Evolutionary conservation across 2,888 invertebrate genomes (phyloP), one percentile per base, ranked within the genome.

Genomic region (Leucozona laternaria): DNA sequence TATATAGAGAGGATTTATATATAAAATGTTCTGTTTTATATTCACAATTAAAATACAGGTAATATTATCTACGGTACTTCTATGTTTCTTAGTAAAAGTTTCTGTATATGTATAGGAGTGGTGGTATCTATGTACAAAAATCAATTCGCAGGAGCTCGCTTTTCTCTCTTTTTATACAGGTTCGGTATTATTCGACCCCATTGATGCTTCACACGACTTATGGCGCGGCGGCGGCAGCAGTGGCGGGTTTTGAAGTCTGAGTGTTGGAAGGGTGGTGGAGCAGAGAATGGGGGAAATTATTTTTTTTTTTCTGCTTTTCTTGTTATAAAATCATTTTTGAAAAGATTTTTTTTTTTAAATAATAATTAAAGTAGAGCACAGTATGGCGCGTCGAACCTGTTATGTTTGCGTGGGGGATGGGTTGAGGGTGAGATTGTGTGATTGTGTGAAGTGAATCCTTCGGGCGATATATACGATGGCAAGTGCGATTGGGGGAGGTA

Each of bases 41-140:
- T 82, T 86, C 86, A 86, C 85, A 86, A 82, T 68, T 82, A 82
- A 86, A 86, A 71, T 86, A 86, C 75, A 86, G 79, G 81, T 86
- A 71, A 57, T 71, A 79, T 75, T 66, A 10, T 82, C 82, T 82
- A 86, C 58, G 72, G n/a, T 50, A 50, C 43, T 48, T 70, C 73
- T 78, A 73, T 40, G 34, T 75, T 64, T 78, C 57, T 70, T 40
- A 40, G 57, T 80, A 34, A 31, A 84, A 48, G 50, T 71, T 71
- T 71, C 34, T 79, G 37, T 58, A 20, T 60, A 68, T 80, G 86
- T 78, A 79, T 78, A 62, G 80, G 77, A 79, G 81, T 53, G 60
- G 43, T 66, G 43, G 75, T 71, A 60, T 77, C 60, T 86, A 86
- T 86, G 64, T 86, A 86, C 82, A 82, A 66, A 86, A 73, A 78